Evolutionary conservation across 2,113 vertebrate genomes (phyloP).

Genomic region (Tretioscincus oriximinensis): DNA sequence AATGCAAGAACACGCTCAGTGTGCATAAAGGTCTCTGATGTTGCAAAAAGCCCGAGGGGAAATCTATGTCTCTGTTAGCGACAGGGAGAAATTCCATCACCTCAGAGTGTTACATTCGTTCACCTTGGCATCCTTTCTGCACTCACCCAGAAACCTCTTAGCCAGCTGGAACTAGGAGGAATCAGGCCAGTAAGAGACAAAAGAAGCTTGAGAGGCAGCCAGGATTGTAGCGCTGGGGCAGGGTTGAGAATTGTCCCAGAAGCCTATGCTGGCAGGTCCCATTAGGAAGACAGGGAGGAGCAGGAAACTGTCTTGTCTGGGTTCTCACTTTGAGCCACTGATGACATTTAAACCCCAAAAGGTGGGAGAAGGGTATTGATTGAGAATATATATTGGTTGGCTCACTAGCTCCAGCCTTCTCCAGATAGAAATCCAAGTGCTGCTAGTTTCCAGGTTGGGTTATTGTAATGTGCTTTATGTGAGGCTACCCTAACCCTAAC

Average conservation of each 20-base stretch:
- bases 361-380: no score
- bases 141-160: not conserved
- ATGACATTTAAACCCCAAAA: no score
- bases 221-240: not conserved
- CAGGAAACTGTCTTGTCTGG: not conserved
- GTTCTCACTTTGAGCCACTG: not conserved
- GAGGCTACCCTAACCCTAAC: no score
- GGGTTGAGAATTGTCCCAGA: not conserved
- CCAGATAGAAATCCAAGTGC: no score
- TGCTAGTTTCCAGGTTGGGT: no score
- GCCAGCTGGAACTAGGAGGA: not conserved
- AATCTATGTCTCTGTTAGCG: not conserved
- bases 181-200: not conserved
- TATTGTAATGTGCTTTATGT: no score
- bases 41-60: not conserved
- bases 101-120: not conserved
- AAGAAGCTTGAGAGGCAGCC: constrained; percentile 1
- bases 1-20: not conserved
- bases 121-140: not conserved
- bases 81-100: constrained; percentile 5
- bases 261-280: not conserved
- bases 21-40: not conserved
- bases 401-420: no score
- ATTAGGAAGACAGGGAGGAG: not conserved
- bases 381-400: no score